A percentile compares a stretch with the other conserved stretches of the same genome.
Conservation (phyloP, 1,140 invertebrate species). For the Bicyclus anynana region DNA sequence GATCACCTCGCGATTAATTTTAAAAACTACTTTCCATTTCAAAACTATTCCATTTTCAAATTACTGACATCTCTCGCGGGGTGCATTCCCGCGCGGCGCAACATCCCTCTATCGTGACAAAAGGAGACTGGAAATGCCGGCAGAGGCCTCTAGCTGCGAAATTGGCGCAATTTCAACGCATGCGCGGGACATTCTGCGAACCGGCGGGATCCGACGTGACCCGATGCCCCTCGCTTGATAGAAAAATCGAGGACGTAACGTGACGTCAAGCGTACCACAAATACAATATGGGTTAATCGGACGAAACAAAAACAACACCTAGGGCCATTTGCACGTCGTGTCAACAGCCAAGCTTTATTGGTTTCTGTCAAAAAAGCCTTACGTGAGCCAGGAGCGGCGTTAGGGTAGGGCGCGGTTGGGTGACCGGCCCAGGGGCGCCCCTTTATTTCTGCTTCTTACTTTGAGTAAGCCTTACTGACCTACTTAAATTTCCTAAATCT, state of each 20-base stretch:
- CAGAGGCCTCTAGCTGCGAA: slow-evolving; percentile 67
- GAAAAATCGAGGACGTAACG: slow-evolving; percentile 73
- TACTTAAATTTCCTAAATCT: no score
- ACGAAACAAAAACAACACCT: slow-evolving; percentile 52
- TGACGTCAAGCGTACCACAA: slow-evolving; percentile 66
- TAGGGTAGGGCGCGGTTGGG: no score
- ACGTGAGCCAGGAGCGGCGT: no score
- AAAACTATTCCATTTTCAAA: slow-evolving; percentile 62
- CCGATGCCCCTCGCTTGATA: slow-evolving; percentile 67
- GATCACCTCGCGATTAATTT: slow-evolving; percentile 10
- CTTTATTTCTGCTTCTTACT: no score
- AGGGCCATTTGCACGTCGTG: slow-evolving; percentile 7
- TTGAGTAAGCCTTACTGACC: no score
- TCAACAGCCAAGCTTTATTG: slow-evolving; percentile 10
- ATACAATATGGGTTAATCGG: slow-evolving; percentile 70
- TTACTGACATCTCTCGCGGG: slow-evolving; percentile 54
- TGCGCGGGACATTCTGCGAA: slow-evolving; percentile 55
- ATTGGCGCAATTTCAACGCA: slow-evolving; percentile 74
- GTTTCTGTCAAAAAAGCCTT: background rate
- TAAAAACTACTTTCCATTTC: slow-evolving; percentile 27
- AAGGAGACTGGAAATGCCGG: slow-evolving; percentile 55
- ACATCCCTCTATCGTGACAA: slow-evolving; percentile 51
- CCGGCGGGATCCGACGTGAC: slow-evolving; percentile 64
- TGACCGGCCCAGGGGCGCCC: no score
- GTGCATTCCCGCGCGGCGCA: slow-evolving; percentile 47